Percentiles rank a stretch among this genome's conserved stretches.
Evolutionary conservation across 2,888 invertebrate species (phyloP).

Genomic region (Stenichneumon culpator): DNA sequence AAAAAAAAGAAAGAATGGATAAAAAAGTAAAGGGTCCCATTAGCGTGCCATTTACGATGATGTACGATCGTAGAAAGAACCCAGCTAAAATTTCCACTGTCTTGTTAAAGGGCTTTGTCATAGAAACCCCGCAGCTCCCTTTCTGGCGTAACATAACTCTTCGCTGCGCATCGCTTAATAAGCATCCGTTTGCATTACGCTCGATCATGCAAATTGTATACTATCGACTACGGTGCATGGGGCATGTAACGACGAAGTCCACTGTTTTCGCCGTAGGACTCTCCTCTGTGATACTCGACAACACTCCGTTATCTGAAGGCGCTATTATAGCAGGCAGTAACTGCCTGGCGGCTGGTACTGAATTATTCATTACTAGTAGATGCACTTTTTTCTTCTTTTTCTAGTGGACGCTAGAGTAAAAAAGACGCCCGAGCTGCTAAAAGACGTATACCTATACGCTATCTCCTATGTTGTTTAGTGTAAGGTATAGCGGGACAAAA

Average conservation of each 20-base stretch:
- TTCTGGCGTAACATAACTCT: not conserved
- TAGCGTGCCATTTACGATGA: too few species aligned
- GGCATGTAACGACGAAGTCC: not conserved
- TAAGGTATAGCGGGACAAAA: too few species aligned
- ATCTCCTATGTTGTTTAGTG: too few species aligned
- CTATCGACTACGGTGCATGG: not conserved
- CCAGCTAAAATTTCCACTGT: not conserved
- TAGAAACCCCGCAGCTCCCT: not conserved
- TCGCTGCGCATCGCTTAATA: not conserved
- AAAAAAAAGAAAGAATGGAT: too few species aligned
- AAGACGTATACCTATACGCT: not conserved
- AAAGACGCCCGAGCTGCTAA: not conserved
- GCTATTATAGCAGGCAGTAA: not conserved
- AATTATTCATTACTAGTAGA: slow-evolving; percentile 5
- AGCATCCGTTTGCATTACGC: not conserved
- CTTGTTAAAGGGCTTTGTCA: not conserved
- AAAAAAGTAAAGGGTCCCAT: too few species aligned
- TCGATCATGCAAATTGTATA: slow-evolving; percentile 5
- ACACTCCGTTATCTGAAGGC: not conserved
- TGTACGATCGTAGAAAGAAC: too few species aligned
- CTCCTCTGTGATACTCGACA: not conserved
- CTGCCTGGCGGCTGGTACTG: not conserved
- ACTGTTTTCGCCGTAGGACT: not conserved
- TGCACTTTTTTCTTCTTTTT: not conserved
- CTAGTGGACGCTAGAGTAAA: not conserved